A percentile compares a stretch with the other conserved stretches of the same genome.
These are phyloP conservation scores for Pituophis catenifer DNA, from an alignment of 2,113 vertebrate species.

Conservation along the genomic window DNA sequence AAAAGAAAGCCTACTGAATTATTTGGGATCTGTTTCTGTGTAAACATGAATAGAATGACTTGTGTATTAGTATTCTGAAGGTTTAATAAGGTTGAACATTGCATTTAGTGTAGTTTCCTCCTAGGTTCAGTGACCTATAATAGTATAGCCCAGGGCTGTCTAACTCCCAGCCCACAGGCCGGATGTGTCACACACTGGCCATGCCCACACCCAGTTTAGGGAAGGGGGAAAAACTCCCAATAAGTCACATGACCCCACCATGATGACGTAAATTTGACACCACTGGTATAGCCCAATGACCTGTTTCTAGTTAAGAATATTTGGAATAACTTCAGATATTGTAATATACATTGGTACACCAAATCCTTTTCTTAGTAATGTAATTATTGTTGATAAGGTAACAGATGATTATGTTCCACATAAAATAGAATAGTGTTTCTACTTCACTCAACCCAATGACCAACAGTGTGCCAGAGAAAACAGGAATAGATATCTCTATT, in stretches of 20 bases:
- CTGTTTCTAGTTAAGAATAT: neutral
- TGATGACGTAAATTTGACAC: too few relatives aligned
- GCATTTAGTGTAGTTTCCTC: neutral
- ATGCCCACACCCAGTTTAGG: too few relatives aligned
- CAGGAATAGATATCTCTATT: neutral
- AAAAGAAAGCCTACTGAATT: neutral
- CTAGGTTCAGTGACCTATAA: neutral
- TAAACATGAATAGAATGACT: neutral
- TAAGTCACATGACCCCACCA: too few relatives aligned
- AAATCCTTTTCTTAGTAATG: neutral
- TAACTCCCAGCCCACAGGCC: too few relatives aligned
- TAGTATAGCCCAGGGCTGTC: neutral
- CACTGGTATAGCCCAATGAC: neutral
- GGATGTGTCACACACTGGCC: too few relatives aligned
- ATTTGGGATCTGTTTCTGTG: neutral
- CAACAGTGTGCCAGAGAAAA: neutral
- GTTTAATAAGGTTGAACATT: neutral
- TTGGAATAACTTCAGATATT: neutral
- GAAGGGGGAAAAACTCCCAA: too few relatives aligned
- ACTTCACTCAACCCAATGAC: neutral
- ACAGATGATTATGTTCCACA: neutral
- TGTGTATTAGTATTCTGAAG: neutral
- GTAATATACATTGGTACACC: neutral
- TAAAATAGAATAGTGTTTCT: neutral
- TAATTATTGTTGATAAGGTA: neutral